Conservation (phyloP, 2,888 invertebrate species). For the Parnassius apollo region DNA sequence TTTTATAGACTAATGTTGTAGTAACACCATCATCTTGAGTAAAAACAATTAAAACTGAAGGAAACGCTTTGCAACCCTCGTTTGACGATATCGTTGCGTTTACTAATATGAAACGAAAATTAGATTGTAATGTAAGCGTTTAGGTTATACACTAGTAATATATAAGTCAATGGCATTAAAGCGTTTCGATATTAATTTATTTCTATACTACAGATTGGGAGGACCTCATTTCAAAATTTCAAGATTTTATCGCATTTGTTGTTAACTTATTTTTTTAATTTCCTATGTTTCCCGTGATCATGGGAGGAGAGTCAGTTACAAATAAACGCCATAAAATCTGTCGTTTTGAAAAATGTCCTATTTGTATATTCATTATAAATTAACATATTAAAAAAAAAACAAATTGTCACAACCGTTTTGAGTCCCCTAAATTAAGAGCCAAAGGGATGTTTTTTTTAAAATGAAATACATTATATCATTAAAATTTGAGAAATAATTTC, state of each 20-base stretch:
- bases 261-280: too few species aligned
- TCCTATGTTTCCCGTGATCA: too few species aligned
- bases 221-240: background rate
- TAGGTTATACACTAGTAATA: constrained; percentile 38
- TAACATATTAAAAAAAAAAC: too few species aligned
- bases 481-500: too few species aligned
- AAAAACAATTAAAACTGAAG: constrained; percentile 4
- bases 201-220: constrained; percentile 2
- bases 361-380: too few species aligned
- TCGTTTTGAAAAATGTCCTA: too few species aligned
- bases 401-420: too few species aligned
- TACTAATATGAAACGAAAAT: constrained; percentile 41
- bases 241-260: background rate
- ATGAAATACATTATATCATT: too few species aligned
- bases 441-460: too few species aligned
- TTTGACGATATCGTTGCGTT: constrained; percentile 31
- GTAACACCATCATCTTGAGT: constrained; percentile 3
- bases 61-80: constrained; percentile 29
- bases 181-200: constrained; percentile 33
- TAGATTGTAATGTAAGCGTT: constrained; percentile 40
- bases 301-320: too few species aligned
- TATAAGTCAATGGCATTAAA: constrained; percentile 29
- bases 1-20: constrained; percentile 7
- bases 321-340: too few species aligned
- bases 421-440: too few species aligned